Evolutionary conservation across 30 jellyfish, hydroid and myxozoan species (phyloP), one percentile per base, ranked within the genome.

Genomic region (Aurelia coerulea): DNA sequence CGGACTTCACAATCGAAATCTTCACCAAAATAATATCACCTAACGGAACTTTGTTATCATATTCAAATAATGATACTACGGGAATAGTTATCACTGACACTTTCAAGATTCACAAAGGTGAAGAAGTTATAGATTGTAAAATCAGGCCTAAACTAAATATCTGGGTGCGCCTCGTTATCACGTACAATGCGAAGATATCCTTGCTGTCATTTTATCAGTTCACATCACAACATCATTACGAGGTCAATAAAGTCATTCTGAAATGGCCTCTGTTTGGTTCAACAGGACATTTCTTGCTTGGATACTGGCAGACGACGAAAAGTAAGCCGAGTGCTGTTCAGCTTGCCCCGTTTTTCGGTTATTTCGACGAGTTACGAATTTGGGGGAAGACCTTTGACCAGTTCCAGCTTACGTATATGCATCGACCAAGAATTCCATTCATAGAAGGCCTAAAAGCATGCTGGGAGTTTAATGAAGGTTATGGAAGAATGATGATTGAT

Each of bases 271-370:
- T 65, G 34, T 68, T 86, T 39, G 81, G 53, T 10, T 4, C 80
- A 15, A 68, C 17, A 53, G 95, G 95, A 35, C 81, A 68, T 19
- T 53, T 86, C 49, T 9, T 70, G 64, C 65, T 86, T 6, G 95
- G 95, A 15, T 86, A 75, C 74, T 86, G 95, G 89, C 95, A 86
- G 31, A 68, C 88, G 14, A 78, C 84, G n/a, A 35, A 37, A 15
- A 32, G 63, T 64, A 33, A 19, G 32, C 90, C 95, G 18, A 73
- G 58, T 29, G 59, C 66, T 6, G 82, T 62, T 3, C 95, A 86
- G 80, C 70, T 68, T 35, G 87, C 90, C 0, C 74, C 80, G 10
- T 86, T 86, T 52, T 35, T n/a, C 37, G 95, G 95, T 4, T 50
- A 12, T 23, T 52, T 86, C 49, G 95, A 86, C 32, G 95, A 86